phyloP scores from a whole-genome alignment of 2,113 vertebrate species.

The Rhagologus leucostigma region DNA sequence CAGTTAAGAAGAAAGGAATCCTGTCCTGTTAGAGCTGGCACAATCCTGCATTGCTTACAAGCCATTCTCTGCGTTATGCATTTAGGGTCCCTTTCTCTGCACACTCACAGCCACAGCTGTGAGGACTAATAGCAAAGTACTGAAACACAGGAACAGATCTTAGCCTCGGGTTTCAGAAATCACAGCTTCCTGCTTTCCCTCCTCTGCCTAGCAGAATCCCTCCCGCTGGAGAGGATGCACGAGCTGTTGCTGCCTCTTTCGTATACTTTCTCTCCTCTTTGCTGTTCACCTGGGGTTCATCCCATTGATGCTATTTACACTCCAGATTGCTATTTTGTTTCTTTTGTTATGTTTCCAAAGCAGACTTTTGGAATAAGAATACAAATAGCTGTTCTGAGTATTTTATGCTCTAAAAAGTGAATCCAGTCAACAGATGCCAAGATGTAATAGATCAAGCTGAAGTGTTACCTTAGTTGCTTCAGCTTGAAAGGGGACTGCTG shows the following conservation, averaged over 20 bases:
- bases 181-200: not conserved
- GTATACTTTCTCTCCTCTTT: not conserved
- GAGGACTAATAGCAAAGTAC: not conserved
- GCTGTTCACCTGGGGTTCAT: not conserved
- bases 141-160: not conserved
- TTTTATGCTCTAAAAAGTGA: not conserved
- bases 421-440: not conserved
- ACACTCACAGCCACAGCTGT: not conserved
- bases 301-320: not conserved
- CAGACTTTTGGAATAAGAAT: not conserved
- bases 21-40: not conserved
- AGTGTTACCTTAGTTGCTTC: not conserved
- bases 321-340: not conserved
- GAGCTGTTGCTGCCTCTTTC: not conserved
- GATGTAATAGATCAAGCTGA: conserved; percentile 5
- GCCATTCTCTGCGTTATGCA: rapidly evolving
- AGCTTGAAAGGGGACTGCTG: not conserved
- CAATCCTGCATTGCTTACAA: not conserved
- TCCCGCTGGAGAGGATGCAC: not conserved
- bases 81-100: not conserved
- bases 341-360: not conserved
- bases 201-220: not conserved
- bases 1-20: not conserved
- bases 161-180: not conserved
- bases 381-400: not conserved